Evolutionary conservation across 2,888 invertebrate genomes (phyloP), one percentile per base, ranked within the genome.

Genomic region (Acanthococcus lagerstroemiae): DNA sequence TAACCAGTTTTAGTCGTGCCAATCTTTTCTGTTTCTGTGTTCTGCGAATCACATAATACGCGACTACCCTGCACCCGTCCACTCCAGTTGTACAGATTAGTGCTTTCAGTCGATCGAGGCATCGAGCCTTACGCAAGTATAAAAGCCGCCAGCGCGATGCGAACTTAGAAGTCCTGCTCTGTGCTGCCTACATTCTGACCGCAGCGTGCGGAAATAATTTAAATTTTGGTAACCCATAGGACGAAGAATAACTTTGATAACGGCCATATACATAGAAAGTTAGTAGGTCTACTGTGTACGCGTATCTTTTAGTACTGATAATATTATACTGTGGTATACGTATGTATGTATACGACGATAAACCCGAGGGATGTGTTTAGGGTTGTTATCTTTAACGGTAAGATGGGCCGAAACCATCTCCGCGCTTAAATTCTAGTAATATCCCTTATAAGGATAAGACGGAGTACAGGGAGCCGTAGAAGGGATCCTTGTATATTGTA

Each of bases 371-470:
- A 58, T 58, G 45, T 45, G 45, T 58, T 58, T 58, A 44, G 58
- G 58, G 58, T 58, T 58, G 45, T 58, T 58, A 58, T 58, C 58
- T 58, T 58, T 45, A 58, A 45, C 45, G 45, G 44, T 58, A 58
- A 58, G 58, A 58, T 58, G 58, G 45, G 25, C 58, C 45, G 25
- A 45, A 58, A 58, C 45, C 17, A 25, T 25, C 46, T 46, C 56
- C 22, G 25, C 58, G 37, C 12, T 15, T 37, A n/a, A 22, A 25
- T 46, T 58, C 46, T 58, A 25, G 45, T 58, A 58, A 12, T 45
- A 58, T 45, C 58, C 45, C 45, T 58, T 24, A 15, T 25, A 45
- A 45, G 58, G 58, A 58, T 58, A 58, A 58, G 58, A 58, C 24
- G 58, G 45, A 58, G 58, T 45, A 58, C 44, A 58, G 58, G 45